Base-by-base conservation (phyloP, 2,797 vertebrate species). In the Ptychobarbus kaznakovi region DNA sequence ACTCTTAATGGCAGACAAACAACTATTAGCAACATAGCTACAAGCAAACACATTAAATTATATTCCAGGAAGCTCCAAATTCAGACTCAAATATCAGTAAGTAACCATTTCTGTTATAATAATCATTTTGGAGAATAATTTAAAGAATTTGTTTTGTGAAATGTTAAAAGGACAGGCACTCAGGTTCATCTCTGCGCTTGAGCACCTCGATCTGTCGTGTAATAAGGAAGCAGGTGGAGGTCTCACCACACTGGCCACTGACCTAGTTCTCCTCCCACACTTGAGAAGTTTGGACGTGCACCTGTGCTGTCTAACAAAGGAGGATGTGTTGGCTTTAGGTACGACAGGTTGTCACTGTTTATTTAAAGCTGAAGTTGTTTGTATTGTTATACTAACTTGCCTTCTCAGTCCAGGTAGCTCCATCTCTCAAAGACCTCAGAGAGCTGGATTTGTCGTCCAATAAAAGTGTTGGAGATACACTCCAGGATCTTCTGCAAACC, bases 361-460 rank as follows among this genome's bases (percentile, higher is more conserved):
- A 68, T 25, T 32, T 44, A 5, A 61, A 86, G 20, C 22, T 38
- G 2, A 73, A 49, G 4, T 75, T 66, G 78, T 32, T 68, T 56
- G 6, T 38, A 11, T 46, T 61, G 9, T 15, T 46, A 16, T 82
- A 32, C 65, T 38, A 51, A 42, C n/a, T 46, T 56, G 53, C 32
- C 16, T 72, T 53, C 25, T 73, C 90, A 98, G 97, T 95, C 88
- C 96, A 97, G 93, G 95, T 95, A 80, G 94, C 97, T 85, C 96
- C 96, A 74, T 94, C 96, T 80, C 93, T 98, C 49, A 90, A 90
- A 8, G 95, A 90, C 86, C 95, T 98, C 88, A 93, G 90, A 16
- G 93, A 95, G 56, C 89, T 98, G 86, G 93, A 98, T 89, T 90
- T 98, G 84, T 97, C 97, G 9, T 95, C 94, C 0, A 98, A 98